Percentiles rank a stretch among this genome's conserved stretches.
Evolutionary conservation across 2,113 vertebrate genomes (phyloP).

Genomic region (Vireo altiloquus): DNA sequence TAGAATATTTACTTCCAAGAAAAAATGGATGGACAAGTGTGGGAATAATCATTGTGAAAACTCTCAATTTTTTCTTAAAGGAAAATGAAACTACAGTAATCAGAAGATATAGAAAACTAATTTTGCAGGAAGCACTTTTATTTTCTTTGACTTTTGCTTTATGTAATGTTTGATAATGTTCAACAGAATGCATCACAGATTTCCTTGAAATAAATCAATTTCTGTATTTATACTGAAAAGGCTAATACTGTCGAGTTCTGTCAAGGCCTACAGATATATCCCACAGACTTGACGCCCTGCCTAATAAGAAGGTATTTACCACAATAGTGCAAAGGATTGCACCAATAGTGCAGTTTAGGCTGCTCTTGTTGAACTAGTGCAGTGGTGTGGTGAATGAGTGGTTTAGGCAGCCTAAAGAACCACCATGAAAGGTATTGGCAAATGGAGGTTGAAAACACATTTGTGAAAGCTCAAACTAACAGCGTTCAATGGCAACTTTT

Average conservation of each 20-base stretch:
- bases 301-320: neutral
- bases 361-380: neutral
- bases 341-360: neutral
- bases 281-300: neutral
- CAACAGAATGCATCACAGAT: neutral
- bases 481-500: neutral
- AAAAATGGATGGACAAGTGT: neutral
- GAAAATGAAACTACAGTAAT: neutral
- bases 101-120: neutral
- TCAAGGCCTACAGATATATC: neutral
- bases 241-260: neutral
- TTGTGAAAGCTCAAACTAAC: neutral
- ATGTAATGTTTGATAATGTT: fast-evolving
- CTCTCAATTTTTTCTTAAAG: neutral
- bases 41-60: neutral
- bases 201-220: neutral
- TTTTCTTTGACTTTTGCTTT: neutral
- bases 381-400: neutral
- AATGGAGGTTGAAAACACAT: neutral
- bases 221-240: neutral
- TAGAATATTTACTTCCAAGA: neutral
- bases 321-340: neutral
- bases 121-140: neutral
- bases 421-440: neutral
- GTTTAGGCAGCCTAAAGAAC: neutral